phyloP scores from a whole-genome alignment of 2,113 vertebrate species.

The Okapia johnstoni region DNA sequence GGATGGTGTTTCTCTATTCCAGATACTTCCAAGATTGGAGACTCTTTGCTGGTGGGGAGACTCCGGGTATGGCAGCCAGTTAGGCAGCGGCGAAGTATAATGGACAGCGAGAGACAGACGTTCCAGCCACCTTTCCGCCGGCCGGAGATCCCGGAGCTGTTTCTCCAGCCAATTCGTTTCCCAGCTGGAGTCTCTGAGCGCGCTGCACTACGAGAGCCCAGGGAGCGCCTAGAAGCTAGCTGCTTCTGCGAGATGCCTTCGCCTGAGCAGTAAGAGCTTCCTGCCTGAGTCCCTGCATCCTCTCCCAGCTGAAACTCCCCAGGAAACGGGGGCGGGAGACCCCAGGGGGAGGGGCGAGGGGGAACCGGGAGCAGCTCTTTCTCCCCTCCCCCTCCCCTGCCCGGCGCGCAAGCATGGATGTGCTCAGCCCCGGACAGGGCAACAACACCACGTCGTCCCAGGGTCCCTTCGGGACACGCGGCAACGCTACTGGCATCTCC shows the following conservation, averaged over 20 bases:
- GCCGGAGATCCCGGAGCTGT: slow-evolving; percentile 48
- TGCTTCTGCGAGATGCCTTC: neutral
- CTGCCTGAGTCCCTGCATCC: neutral
- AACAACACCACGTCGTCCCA: slow-evolving; percentile 84
- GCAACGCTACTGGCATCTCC: slow-evolving; percentile 74
- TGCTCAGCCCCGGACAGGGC: neutral
- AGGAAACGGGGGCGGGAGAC: neutral
- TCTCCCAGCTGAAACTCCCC: neutral
- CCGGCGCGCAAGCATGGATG: slow-evolving; percentile 49
- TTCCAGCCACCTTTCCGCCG: slow-evolving; percentile 73
- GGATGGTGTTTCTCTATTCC: slow-evolving; percentile 25
- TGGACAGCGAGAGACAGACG: slow-evolving; percentile 65
- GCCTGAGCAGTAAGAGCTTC: slow-evolving; percentile 64
- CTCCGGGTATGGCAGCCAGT: slow-evolving; percentile 26
- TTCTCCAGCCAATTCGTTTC: neutral
- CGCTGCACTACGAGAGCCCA: neutral
- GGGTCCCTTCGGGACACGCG: slow-evolving; percentile 74
- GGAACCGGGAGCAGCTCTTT: neutral
- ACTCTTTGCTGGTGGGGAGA: neutral
- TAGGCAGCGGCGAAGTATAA: slow-evolving; percentile 62
- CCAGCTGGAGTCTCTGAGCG: neutral
- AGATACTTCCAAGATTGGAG: slow-evolving; percentile 36
- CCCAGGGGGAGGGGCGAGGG: slow-evolving; percentile 30
- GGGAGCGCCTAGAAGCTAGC: slow-evolving; percentile 14
- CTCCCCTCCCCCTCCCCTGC: neutral